phyloP scores from a whole-genome alignment of 2,888 invertebrate species.

The Melanotus villosus region DNA sequence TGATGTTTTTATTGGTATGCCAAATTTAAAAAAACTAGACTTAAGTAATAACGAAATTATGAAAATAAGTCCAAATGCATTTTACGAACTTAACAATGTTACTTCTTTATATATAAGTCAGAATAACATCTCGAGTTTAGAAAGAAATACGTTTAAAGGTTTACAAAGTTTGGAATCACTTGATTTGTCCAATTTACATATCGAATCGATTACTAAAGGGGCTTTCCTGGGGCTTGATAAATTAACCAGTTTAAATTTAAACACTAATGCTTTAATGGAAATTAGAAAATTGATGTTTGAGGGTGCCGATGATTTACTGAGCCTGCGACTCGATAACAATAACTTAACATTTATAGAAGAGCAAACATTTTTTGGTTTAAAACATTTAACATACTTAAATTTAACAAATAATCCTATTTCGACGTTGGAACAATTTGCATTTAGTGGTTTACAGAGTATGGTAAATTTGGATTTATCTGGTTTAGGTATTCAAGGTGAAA shows the following conservation, averaged over 20 bases:
- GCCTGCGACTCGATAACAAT: too few relatives aligned
- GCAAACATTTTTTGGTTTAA: too few relatives aligned
- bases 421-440: not conserved
- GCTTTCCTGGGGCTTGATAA: not conserved
- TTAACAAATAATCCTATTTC: too few relatives aligned
- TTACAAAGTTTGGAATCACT: too few relatives aligned
- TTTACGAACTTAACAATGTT: not conserved
- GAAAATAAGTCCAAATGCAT: not conserved
- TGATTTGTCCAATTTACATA: too few relatives aligned
- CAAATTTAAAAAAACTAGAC: not conserved
- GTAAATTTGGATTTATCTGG: conserved; percentile 4
- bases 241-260: not conserved
- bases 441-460: not conserved
- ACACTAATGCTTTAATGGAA: too few relatives aligned
- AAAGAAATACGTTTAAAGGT: not conserved
- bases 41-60: not conserved
- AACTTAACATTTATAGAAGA: too few relatives aligned
- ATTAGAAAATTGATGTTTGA: too few relatives aligned
- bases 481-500: too few relatives aligned
- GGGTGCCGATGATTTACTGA: too few relatives aligned
- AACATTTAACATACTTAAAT: too few relatives aligned
- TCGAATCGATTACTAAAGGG: not conserved
- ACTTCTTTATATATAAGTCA: not conserved
- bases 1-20: not conserved
- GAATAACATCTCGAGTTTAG: not conserved